Evolutionary conservation across 2,113 vertebrate species (phyloP), one percentile per base, ranked within the genome.

Genomic region (Myrmophylax atrothorax): DNA sequence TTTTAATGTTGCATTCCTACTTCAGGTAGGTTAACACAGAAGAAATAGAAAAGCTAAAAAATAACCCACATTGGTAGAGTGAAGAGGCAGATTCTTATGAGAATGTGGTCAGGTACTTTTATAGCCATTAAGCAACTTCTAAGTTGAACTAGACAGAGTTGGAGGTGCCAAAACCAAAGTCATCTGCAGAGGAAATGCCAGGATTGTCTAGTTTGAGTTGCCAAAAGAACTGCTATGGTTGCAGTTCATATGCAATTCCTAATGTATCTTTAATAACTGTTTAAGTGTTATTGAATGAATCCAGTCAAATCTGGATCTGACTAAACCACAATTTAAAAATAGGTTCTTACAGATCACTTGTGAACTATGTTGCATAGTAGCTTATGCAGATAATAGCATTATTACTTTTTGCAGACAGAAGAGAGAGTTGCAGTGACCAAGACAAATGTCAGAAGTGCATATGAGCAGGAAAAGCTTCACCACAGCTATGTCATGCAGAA

Each of bases 41-140:
- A 42, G 29, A 10, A 85, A 84, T 37, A 40, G 62, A 42, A 23
- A 91, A 67, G 58, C 23, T 37, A 47, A 62, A 88, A 90, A 59
- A 59, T 67, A 86, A 79, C 25, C 31, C 49, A 59, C 11, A 31
- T 0, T 60, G 42, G 76, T 55, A 88, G 26, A 77, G 79, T 1
- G 2, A 82, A 79, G 60, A 80, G 31, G 58, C 25, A 3, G 46
- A 94, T 76, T 73, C 81, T 75, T 89, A 49, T 6, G n/a, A 88
- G 73, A 93, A 93, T 87, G 80, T 50, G 66, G 93, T 94, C 79
- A 82, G 88, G 76, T 90, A 92, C 60, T 93, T 95, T 92, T 68
- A 70, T 72, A 87, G 90, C 77, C 94, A 84, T 90, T 84, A 78
- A 78, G 69, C 33, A 97, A 90, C n/a, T 94, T 72, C 53, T 81